These are phyloP conservation scores for Sanderia malayensis DNA, from an alignment of 30 jellyfish, hydroid and myxozoan genomes.

Conservation along the genomic window DNA sequence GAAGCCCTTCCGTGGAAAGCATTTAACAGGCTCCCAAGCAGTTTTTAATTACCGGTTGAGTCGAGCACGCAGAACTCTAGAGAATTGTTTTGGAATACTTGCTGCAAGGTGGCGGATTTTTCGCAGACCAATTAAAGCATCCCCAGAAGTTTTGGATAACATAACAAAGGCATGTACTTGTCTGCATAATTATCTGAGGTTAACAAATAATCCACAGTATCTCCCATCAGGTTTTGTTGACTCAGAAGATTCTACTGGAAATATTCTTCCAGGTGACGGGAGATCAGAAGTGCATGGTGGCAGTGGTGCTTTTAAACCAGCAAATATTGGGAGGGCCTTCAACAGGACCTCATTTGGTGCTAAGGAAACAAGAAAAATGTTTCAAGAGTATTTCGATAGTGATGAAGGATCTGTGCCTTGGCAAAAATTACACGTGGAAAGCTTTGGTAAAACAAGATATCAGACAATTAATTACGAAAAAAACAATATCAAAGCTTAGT, in stretches of 20 bases:
- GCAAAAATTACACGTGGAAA: conserved; percentile 32
- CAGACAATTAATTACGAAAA: conserved; percentile 28
- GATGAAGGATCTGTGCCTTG: conserved; percentile 13
- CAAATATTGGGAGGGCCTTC: conserved; percentile 3
- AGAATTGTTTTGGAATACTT: neutral
- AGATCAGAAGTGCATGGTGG: conserved; percentile 10
- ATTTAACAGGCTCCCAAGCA: neutral
- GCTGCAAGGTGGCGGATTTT: neutral
- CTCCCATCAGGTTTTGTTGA: neutral
- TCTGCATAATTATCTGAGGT: neutral
- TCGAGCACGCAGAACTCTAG: neutral
- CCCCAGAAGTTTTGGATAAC: too few relatives aligned
- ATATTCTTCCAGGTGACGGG: neutral
- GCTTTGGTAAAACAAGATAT: conserved; percentile 31
- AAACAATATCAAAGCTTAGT: neutral
- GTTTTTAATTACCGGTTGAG: neutral
- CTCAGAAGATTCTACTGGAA: neutral
- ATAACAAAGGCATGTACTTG: neutral
- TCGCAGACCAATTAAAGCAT: neutral
- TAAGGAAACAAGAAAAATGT: neutral
- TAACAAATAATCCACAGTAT: neutral
- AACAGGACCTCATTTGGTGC: neutral
- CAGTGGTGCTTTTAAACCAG: conserved; percentile 12
- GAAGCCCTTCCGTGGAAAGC: neutral
- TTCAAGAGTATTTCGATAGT: neutral